Percentiles rank a stretch among this genome's conserved stretches.
Evolutionary conservation across 2,797 vertebrate genomes (phyloP).

Genomic region (Alauda arvensis): DNA sequence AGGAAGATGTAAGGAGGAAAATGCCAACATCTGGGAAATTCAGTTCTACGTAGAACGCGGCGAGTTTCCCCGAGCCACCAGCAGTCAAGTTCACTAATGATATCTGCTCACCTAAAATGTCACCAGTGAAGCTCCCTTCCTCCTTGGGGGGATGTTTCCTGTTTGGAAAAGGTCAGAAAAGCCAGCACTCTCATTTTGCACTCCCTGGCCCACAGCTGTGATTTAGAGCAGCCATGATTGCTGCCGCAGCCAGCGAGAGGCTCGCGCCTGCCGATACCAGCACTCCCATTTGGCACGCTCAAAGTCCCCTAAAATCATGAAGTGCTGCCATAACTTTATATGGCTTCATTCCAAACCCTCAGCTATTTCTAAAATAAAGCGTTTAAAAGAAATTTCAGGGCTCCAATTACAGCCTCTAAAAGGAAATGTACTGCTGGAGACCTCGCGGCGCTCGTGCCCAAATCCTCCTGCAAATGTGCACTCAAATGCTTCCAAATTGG

Average conservation of each 20-base stretch:
- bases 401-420: conserved; percentile 47
- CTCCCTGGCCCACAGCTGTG: conserved; percentile 26
- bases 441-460: neutral
- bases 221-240: conserved; percentile 39
- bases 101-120: conserved; percentile 1
- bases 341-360: conserved; percentile 24
- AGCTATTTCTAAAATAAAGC: conserved; percentile 43
- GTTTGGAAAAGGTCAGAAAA: conserved; percentile 30
- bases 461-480: conserved; percentile 33
- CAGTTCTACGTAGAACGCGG: accelerated
- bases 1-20: neutral
- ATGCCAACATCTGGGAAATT: neutral
- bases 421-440: conserved; percentile 36
- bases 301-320: conserved; percentile 54
- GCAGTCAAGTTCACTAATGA: neutral
- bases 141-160: conserved; percentile 19
- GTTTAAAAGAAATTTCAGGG: conserved; percentile 47
- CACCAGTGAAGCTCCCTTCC: neutral
- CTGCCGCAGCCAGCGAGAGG: neutral
- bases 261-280: neutral
- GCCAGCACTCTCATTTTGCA: conserved; percentile 39
- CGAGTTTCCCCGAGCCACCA: neutral
- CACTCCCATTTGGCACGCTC: conserved; percentile 45
- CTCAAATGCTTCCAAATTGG: conserved; percentile 30
- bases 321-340: conserved; percentile 62